These are phyloP conservation scores for Gymnothorax reevesii DNA, from an alignment of 2,797 vertebrate species.

Conservation along the genomic window DNA sequence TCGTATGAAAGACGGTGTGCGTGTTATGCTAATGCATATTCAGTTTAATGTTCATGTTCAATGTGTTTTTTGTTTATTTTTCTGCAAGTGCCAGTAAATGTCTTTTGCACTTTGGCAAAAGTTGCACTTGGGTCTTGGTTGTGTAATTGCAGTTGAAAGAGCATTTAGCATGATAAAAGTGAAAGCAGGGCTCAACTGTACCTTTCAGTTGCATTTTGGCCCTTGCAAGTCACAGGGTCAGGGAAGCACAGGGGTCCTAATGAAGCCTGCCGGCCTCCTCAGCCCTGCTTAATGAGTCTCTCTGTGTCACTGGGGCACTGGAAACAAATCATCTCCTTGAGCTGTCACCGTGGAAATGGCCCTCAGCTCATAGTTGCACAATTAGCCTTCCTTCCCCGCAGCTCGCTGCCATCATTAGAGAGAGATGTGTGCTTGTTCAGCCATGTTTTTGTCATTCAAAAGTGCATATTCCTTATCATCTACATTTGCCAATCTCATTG, in stretches of 20 bases:
- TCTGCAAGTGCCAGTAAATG: too few species aligned
- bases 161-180: not conserved
- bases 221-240: not conserved
- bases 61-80: not conserved
- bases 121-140: not conserved
- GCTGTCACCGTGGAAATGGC: conserved; percentile 14
- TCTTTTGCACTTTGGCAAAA: too few species aligned
- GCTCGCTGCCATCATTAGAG: not conserved
- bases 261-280: not conserved
- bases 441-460: conserved; percentile 2
- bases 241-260: not conserved
- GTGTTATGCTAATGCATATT: not conserved
- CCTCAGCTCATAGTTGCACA: not conserved
- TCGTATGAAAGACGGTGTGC: conserved; percentile 15
- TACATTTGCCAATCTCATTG: not conserved
- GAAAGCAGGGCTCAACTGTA: not conserved
- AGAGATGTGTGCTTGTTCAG: not conserved
- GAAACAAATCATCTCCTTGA: not conserved
- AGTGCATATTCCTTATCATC: not conserved
- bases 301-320: conserved; percentile 1
- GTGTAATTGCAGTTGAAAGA: not conserved
- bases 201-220: not conserved
- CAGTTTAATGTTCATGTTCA: conserved; percentile 25
- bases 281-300: not conserved
- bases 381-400: conserved; percentile 8